A percentile compares a stretch with the other conserved stretches of the same genome.
phyloP scores from a whole-genome alignment of 1,140 invertebrate genomes.

The Heliconius hermathena region DNA sequence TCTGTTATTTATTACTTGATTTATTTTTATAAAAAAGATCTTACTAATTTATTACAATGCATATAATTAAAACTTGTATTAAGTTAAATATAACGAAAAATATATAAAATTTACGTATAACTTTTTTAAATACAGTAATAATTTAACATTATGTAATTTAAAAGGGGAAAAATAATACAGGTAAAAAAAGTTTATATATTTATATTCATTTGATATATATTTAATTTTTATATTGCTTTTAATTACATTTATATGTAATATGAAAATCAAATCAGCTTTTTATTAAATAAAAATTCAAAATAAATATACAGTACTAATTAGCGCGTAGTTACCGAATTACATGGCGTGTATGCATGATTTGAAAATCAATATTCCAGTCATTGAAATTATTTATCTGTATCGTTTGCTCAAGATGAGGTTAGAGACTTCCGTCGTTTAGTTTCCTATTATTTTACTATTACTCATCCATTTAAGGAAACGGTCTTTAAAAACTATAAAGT shows the following conservation, averaged over 20 bases:
- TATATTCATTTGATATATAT: background rate
- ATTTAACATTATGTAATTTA: background rate
- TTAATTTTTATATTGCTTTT: too few relatives aligned
- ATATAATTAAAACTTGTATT: too few relatives aligned
- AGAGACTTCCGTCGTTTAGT: conserved; percentile 70
- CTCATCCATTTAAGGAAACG: conserved; percentile 46
- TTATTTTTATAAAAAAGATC: too few relatives aligned
- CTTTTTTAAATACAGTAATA: background rate
- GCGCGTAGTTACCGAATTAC: background rate
- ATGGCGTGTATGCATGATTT: background rate
- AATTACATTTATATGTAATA: background rate
- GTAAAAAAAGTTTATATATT: background rate
- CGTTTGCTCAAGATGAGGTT: conserved; percentile 28
- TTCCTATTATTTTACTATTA: conserved; percentile 66
- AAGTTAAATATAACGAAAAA: background rate
- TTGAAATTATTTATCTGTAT: conserved; percentile 30
- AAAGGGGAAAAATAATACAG: background rate
- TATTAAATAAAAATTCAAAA: conserved; percentile 8
- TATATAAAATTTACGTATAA: too few relatives aligned
- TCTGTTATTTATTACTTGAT: too few relatives aligned
- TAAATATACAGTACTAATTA: background rate
- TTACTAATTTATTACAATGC: too few relatives aligned
- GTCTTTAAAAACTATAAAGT: conserved; percentile 44
- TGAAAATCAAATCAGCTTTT: background rate
- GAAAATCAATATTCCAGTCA: conserved; percentile 32